These are phyloP conservation scores for Hanleya hanleyi DNA, from an alignment of 2,888 invertebrate species.

Conservation along the genomic window DNA sequence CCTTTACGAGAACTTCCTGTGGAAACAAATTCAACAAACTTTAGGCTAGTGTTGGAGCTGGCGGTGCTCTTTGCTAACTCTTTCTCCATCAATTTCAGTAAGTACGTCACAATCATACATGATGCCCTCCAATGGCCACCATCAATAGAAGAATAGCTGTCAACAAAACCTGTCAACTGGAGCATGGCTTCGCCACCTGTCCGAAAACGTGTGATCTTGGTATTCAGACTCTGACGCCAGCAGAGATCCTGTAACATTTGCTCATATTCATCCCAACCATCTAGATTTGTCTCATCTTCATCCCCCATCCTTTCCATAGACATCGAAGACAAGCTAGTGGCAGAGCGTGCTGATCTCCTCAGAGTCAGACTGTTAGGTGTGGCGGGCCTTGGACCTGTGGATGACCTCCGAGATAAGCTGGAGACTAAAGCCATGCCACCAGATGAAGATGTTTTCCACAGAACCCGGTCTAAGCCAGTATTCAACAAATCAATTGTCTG, in stretches of 20 bases:
- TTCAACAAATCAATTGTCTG: neutral
- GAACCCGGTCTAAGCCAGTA: conserved; percentile 2
- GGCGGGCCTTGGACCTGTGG: no score
- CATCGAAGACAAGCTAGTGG: neutral
- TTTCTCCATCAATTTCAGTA: conserved; percentile 46
- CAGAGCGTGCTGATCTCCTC: neutral
- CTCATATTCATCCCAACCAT: conserved; percentile 6
- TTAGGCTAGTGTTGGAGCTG: conserved; percentile 31
- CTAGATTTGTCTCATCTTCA: neutral
- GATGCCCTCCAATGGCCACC: conserved; percentile 44
- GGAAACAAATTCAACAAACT: conserved; percentile 43
- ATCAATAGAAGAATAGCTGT: conserved; percentile 45
- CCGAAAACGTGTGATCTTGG: neutral
- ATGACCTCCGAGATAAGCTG: neutral
- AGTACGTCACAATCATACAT: conserved; percentile 50
- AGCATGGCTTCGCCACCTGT: neutral
- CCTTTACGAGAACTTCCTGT: conserved; percentile 53
- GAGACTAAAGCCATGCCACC: neutral
- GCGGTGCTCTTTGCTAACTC: conserved; percentile 37
- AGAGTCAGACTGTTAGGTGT: neutral
- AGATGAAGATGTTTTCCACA: neutral
- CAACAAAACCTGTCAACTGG: conserved; percentile 29
- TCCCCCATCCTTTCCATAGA: neutral
- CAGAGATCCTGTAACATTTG: neutral
- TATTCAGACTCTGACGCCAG: neutral